These are phyloP conservation scores for Xiphophorus couchianus DNA, from an alignment of 2,113 vertebrate species.

Conservation along the genomic window DNA sequence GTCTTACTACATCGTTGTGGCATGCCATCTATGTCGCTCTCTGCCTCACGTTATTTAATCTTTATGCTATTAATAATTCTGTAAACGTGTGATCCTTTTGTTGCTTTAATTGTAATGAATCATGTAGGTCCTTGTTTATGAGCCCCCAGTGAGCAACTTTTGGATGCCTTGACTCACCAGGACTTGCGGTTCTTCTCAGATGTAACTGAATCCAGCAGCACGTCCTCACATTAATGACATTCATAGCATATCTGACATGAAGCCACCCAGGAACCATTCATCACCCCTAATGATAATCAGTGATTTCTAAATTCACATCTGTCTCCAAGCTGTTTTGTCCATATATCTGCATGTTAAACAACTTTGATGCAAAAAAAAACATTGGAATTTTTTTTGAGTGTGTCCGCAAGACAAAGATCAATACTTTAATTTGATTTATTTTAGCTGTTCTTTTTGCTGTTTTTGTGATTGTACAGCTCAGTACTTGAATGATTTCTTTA, in stretches of 20 bases:
- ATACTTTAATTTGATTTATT: no score
- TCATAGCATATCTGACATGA: slow-evolving; percentile 9
- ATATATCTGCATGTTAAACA: slow-evolving; percentile 6
- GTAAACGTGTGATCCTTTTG: slow-evolving; percentile 7
- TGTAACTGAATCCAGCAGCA: slow-evolving; percentile 32
- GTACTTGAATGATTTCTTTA: no score
- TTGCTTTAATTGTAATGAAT: not conserved
- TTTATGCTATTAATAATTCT: slow-evolving; percentile 21
- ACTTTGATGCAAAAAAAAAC: not conserved
- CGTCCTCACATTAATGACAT: slow-evolving; percentile 12
- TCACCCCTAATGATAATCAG: slow-evolving; percentile 7
- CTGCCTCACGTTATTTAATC: slow-evolving; percentile 9
- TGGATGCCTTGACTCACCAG: slow-evolving; percentile 5
- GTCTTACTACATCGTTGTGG: not conserved
- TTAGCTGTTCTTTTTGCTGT: no score
- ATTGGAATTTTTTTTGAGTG: not conserved
- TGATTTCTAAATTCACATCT: slow-evolving; percentile 37
- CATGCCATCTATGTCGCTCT: slow-evolving; percentile 26
- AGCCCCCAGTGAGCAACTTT: not conserved
- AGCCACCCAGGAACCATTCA: slow-evolving; percentile 3
- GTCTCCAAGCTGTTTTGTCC: slow-evolving; percentile 19
- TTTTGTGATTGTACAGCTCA: no score
- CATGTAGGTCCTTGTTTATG: not conserved
- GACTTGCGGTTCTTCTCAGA: not conserved
- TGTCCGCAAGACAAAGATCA: not conserved